phyloP scores from a whole-genome alignment of 2,113 vertebrate species.

The Choloepus hoffmanni region DNA sequence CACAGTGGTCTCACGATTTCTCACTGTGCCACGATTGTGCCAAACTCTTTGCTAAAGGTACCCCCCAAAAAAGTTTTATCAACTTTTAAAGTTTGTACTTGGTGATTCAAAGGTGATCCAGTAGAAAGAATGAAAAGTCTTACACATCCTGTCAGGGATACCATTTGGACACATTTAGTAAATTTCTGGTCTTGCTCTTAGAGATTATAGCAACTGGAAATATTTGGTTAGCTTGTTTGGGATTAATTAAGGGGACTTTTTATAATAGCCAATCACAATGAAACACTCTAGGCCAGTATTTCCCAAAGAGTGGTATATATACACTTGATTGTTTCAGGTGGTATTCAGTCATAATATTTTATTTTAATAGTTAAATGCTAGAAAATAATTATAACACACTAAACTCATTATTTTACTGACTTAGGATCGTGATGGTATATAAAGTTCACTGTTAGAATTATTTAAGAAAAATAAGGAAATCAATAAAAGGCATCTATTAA shows the following conservation, averaged over 20 bases:
- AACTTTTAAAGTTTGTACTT: neutral
- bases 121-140: neutral
- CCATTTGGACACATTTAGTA: neutral
- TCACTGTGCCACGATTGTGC: conserved; percentile 99
- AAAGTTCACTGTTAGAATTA: conserved; percentile 17
- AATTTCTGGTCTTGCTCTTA: neutral
- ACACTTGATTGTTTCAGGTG: conserved; percentile 9
- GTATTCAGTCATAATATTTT: neutral
- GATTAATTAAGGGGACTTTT: neutral
- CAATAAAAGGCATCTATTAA: neutral
- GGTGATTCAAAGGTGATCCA: neutral
- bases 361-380: neutral
- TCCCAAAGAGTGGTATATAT: neutral
- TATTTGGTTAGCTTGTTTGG: neutral
- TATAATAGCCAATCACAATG: neutral
- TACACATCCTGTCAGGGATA: neutral
- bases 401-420: conserved; percentile 23
- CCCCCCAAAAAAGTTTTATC: neutral
- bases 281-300: neutral
- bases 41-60: conserved; percentile 99
- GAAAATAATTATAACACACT: neutral
- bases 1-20: conserved; percentile 99
- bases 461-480: conserved; percentile 1
- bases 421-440: neutral
- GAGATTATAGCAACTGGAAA: neutral